Evolutionary conservation across 1,140 invertebrate genomes (phyloP).

Genomic region (Prorops nasuta): DNA sequence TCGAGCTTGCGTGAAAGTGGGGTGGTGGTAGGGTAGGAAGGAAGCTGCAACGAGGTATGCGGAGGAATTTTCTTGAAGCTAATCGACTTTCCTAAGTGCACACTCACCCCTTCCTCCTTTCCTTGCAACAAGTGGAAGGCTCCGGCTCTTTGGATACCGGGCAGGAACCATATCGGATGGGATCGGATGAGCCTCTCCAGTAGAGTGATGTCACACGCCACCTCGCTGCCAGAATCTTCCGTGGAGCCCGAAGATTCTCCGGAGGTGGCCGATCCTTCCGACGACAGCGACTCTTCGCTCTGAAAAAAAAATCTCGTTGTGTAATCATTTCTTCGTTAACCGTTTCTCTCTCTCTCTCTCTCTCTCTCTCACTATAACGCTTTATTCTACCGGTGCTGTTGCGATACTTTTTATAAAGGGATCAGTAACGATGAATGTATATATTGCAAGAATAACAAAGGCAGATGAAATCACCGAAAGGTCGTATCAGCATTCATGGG

Average conservation of each 20-base stretch:
- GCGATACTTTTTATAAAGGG: too few relatives aligned
- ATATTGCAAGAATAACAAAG: too few relatives aligned
- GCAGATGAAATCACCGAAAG: too few relatives aligned
- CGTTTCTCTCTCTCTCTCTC: not conserved
- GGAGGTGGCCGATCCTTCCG: slow-evolving; percentile 47
- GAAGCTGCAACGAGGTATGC: too few relatives aligned
- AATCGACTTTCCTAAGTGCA: slow-evolving; percentile 8
- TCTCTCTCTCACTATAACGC: too few relatives aligned
- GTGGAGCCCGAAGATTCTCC: slow-evolving; percentile 42
- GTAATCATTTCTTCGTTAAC: not conserved
- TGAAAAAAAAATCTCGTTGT: slow-evolving; percentile 34
- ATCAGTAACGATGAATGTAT: too few relatives aligned
- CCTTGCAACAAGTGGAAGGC: slow-evolving; percentile 90
- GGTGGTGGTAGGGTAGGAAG: not conserved
- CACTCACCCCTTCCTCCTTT: slow-evolving; percentile 85
- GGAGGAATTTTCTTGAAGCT: slow-evolving; percentile 11
- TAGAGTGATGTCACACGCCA: slow-evolving; percentile 76
- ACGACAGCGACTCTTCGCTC: slow-evolving; percentile 53
- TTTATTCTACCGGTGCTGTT: too few relatives aligned
- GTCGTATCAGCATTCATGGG: too few relatives aligned
- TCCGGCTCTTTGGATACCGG: slow-evolving; percentile 87
- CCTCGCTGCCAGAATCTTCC: slow-evolving; percentile 48
- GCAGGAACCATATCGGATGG: slow-evolving; percentile 93
- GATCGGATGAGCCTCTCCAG: slow-evolving; percentile 85
- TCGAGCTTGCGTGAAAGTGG: not conserved